These are phyloP conservation scores for Bathynomus jamesi DNA, from an alignment of 1,140 invertebrate genomes.

Conservation along the genomic window DNA sequence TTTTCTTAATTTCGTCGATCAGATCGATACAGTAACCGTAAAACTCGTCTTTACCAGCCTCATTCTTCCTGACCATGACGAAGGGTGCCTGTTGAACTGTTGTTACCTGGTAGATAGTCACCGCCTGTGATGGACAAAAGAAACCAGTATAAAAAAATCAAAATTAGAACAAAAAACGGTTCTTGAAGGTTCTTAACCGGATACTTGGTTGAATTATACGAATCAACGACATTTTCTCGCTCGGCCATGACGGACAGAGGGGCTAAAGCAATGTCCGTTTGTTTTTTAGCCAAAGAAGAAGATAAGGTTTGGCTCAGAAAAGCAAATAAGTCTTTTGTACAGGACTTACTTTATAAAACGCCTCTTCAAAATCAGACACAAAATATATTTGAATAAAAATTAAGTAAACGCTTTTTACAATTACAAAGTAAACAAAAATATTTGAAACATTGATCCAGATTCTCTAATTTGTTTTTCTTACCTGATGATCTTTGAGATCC, in stretches of 20 bases:
- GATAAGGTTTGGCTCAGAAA: too few species aligned
- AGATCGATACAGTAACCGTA: slow-evolving; percentile 91
- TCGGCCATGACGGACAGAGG: too few species aligned
- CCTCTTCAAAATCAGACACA: too few species aligned
- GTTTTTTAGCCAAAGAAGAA: too few species aligned
- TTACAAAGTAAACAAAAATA: neutral
- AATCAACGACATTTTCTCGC: too few species aligned
- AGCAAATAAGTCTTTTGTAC: too few species aligned
- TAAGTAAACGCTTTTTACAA: neutral
- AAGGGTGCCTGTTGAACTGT: slow-evolving; percentile 70
- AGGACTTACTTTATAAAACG: too few species aligned
- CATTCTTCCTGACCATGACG: slow-evolving; percentile 49
- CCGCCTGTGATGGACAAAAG: slow-evolving; percentile 14
- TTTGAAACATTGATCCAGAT: neutral
- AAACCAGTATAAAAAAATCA: neutral
- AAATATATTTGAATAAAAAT: too few species aligned
- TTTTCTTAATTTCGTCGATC: slow-evolving; percentile 69
- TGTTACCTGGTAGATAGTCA: slow-evolving; percentile 32
- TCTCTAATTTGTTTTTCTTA: too few species aligned
- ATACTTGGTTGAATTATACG: neutral
- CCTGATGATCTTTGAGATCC: slow-evolving; percentile 54
- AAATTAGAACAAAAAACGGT: neutral
- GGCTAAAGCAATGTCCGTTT: too few species aligned
- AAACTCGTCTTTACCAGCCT: slow-evolving; percentile 50
- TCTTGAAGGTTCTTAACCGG: neutral